Evolutionary conservation across 2,888 invertebrate genomes (phyloP), one percentile per base, ranked within the genome.

Genomic region (Phragmatobia fuliginosa): DNA sequence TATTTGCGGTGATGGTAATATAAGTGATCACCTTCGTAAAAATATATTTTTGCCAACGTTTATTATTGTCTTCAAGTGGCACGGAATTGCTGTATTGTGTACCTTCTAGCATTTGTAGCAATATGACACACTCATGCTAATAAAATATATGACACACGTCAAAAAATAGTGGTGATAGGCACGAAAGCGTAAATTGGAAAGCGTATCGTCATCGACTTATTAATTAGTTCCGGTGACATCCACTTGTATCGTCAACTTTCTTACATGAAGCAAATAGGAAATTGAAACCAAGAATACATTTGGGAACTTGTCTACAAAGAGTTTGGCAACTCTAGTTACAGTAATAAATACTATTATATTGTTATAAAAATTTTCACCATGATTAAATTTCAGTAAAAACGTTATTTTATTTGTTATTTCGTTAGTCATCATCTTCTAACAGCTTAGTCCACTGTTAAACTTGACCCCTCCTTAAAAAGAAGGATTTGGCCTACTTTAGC

Each of bases 151-250:
- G 28, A 41, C 28, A 31, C 31, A 62, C 38, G 21, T 31, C 8
- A 31, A 41, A 63, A 32, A 63, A n/a, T 11, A 25, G 18, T 52
- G 32, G 7, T 64, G 32, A 56, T 36, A 21, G 41, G 28, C 62
- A 41, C 41, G 87, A 90, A 89, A 89, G 90, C 88, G 88, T 89
- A 78, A 88, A 87, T 80, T 85, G 70, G 87, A 87, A 86, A 87
- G 85, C 84, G 77, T 79, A 82, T 77, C 70, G 81, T 81, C 81
- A 79, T 85, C 67, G 70, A 73, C 71, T 74, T 75, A 79, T 82
- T 85, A 77, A 87, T 88, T 89, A 87, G 85, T 86, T 87, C 80
- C 81, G 86, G 86, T 87, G 87, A 86, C 86, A 87, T 86, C 82
- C 77, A 83, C 68, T 69, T 82, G 70, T 78, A 32, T 62, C 69